Evolutionary conservation across 2,113 vertebrate genomes (phyloP), one percentile per base, ranked within the genome.

Genomic region (Dasypus novemcinctus): DNA sequence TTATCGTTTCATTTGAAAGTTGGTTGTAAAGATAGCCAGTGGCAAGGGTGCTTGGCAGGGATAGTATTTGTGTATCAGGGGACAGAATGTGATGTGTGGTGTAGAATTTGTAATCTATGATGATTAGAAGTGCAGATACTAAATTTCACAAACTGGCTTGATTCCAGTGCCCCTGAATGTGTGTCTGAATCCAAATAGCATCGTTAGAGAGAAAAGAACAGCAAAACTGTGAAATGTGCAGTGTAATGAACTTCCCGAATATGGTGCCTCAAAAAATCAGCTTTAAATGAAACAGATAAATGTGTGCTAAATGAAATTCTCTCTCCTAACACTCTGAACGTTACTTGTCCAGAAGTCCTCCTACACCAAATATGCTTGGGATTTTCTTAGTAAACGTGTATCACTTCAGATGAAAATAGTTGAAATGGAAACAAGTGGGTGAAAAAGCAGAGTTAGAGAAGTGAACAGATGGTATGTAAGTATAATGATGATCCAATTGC

Each of bases 381-480:
- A 96, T 96, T 96, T 94, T 96, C 97, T 72, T 93, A 89, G 97
- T 64, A 90, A 98, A 96, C 95, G 89, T 96, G 36, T 97, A 97
- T 97, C 36, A 33, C 84, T 97, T 98, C 63, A 93, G 66, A 95
- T 89, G 54, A 98, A 98, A 97, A 97, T 95, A 90, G 95, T 94
- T 94, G 92, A 94, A 95, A 95, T 86, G 72, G 83, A 97, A 96
- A 85, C 93, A 95, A 97, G 94, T 84, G 91, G 64, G 79, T 88
- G 72, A 94, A 96, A 84, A 66, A 0, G 3, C 11, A 52, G 36
- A 20, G 12, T 85, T 84, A 83, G 79, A 93, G 95, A 92, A 97
- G 96, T 91, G 97, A 98, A 82, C 88, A 97, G 98, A 97, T 96
- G 97, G 96, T 36, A 75, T 91, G 96, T 95, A 91, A 96, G 76